Conservation (phyloP, 92 coral and sea anemone genomes). For the Actinernus sp. region DNA sequence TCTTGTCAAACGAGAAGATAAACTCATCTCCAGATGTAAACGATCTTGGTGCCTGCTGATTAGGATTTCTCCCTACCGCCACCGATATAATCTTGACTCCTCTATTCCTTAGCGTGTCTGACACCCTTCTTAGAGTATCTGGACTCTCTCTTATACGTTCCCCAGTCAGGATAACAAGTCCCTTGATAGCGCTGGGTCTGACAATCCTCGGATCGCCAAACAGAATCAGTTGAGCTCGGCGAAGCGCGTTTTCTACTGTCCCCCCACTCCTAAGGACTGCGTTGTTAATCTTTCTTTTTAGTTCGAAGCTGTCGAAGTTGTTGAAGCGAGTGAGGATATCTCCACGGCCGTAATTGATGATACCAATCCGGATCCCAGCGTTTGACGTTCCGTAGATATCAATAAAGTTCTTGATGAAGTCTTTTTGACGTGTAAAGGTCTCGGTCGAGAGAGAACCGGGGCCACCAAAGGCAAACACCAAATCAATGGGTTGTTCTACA, state of each 20-base stretch:
- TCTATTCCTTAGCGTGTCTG: slow-evolving; percentile 55
- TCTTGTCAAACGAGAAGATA: slow-evolving; percentile 53
- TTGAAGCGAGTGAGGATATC: slow-evolving; percentile 66
- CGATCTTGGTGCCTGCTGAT: slow-evolving; percentile 23
- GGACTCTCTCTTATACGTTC: slow-evolving; percentile 49
- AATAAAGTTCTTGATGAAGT: slow-evolving; percentile 83
- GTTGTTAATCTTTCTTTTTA: slow-evolving; percentile 69
- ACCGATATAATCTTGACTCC: slow-evolving; percentile 84
- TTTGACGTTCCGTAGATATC: slow-evolving; percentile 76
- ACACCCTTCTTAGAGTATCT: slow-evolving; percentile 40
- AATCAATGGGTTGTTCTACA: slow-evolving; percentile 84
- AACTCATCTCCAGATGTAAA: slow-evolving; percentile 82
- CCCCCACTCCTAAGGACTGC: slow-evolving; percentile 63
- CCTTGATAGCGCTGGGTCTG: slow-evolving; percentile 75
- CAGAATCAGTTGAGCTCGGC: slow-evolving; percentile 44
- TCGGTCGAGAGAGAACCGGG: slow-evolving; percentile 64
- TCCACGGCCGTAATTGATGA: slow-evolving; percentile 78
- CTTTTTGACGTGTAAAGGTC: slow-evolving; percentile 84
- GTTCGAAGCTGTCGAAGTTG: slow-evolving; percentile 64
- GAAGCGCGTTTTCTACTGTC: slow-evolving; percentile 63
- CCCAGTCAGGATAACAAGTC: slow-evolving; percentile 83
- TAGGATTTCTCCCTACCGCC: slow-evolving; percentile 76
- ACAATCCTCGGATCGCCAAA: slow-evolving; percentile 50
- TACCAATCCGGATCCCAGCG: slow-evolving; percentile 74
- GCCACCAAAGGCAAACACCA: slow-evolving; percentile 90